A percentile compares a stretch with the other conserved stretches of the same genome.
Conservation (phyloP, 2,113 vertebrate genomes). For the Stegostoma tigrinum region DNA sequence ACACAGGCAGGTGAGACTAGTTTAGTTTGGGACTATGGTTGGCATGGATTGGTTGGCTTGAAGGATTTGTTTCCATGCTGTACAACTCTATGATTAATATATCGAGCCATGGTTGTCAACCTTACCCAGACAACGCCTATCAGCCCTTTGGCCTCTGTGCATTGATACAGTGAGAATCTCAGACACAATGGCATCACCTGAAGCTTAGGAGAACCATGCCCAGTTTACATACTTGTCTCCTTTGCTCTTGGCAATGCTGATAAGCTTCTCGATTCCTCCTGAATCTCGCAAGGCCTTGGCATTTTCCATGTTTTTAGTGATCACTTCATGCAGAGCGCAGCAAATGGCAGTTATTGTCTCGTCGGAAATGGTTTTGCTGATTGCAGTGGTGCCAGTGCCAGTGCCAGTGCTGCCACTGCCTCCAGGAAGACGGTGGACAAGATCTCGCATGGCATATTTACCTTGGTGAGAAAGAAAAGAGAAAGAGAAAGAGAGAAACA, state of each 20-base stretch:
- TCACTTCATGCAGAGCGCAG: conserved; percentile 96
- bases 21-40: too few species aligned
- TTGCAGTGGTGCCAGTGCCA: conserved; percentile 53
- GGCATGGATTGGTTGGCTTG: too few species aligned
- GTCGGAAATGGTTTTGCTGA: conserved; percentile 92
- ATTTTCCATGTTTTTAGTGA: conserved; percentile 99
- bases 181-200: not conserved
- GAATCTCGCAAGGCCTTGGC: conserved; percentile 96
- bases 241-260: conserved; percentile 97
- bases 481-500: conserved; percentile 44
- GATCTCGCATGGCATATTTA: conserved; percentile 97
- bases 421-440: conserved; percentile 90
- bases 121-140: not conserved
- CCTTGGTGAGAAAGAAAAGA: conserved; percentile 59
- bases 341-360: conserved; percentile 95
- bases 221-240: conserved; percentile 87
- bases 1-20: too few species aligned
- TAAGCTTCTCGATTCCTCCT: conserved; percentile 92
- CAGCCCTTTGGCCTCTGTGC: not conserved
- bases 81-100: not conserved
- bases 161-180: not conserved
- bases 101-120: not conserved
- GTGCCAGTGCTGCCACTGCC: conserved; percentile 63
- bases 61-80: too few species aligned
- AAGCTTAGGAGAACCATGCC: not conserved